Base-by-base conservation (phyloP, 2,113 vertebrate species). In the Piliocolobus tephrosceles region DNA sequence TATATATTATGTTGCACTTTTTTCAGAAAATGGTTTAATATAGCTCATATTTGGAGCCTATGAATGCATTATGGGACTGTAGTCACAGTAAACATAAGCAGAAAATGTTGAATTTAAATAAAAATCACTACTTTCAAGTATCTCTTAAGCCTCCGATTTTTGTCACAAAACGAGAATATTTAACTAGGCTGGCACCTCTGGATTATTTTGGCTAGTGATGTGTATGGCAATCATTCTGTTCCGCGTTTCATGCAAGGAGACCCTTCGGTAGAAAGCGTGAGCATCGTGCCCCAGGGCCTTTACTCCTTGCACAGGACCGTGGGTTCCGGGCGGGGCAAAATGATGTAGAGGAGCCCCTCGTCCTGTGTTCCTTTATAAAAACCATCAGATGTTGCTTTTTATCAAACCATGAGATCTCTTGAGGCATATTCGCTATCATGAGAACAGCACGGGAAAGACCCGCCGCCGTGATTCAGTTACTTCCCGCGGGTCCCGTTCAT, bases 321-420 rank as follows among this genome's bases (percentile, higher is more conserved):
- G 52, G n/a, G 7, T 12, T n/a, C 35, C 3, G 4, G 17, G 30
- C 5, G 5, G 0, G 32, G 5, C 17, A 0, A 8, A 35, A n/a
- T 10, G 17, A 22, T 30, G 23, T 6, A 4, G 8, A 30, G 78
- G 0, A 1, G 17, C 0, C 0, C 0, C 4, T 2, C 0, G 2
- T 2, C 25, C 20, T 6, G 8, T 0, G 0, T 32, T 12, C 61
- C 61, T 64, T 32, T 13, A 64, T 64, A 14, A 64, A 64, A 64
- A 32, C 61, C 61, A 32, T 32, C 27, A 64, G 61, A 32, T 30
- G 30, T 32, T 64, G 61, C 27, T 64, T 27, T 30, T 64, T 64
- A 6, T 30, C 14, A 30, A 32, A 64, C 27, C 5, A 14, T 64
- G 27, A 30, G 12, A 30, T 64, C 61, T 64, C 61, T 6, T 32